Conservation (phyloP, 2,888 invertebrate species). For the Suillia variegata region DNA sequence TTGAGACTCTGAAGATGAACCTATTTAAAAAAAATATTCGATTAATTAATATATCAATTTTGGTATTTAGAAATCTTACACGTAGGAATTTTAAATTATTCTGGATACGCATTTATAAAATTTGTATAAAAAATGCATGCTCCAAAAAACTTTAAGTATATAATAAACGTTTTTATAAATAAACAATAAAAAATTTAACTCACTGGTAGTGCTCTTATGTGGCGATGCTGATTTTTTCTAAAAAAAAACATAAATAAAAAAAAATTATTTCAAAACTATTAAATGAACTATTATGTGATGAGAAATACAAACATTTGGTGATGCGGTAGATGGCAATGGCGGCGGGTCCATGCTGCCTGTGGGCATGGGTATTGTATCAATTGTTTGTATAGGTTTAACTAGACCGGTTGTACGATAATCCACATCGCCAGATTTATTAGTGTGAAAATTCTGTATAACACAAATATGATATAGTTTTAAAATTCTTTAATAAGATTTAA, state of each 20-base stretch:
- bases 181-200: no score
- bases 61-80: neutral
- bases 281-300: no score
- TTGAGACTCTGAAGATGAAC: constrained; percentile 49
- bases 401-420: constrained; percentile 50
- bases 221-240: constrained; percentile 42
- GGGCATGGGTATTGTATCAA: constrained; percentile 27
- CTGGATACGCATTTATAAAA: neutral
- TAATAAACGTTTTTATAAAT: no score
- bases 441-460: constrained; percentile 47
- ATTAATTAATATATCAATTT: neutral
- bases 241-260: neutral
- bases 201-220: constrained; percentile 51
- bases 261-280: no score
- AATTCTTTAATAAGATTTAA: neutral
- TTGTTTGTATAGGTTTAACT: constrained; percentile 30
- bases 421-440: constrained; percentile 41
- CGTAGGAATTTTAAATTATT: neutral
- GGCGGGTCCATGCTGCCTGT: constrained; percentile 21
- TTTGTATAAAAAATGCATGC: no score
- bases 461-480: neutral
- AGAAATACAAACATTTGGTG: no score
- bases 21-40: constrained; percentile 29
- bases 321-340: constrained; percentile 26
- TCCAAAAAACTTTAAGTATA: no score